These are phyloP conservation scores for Garrulus glandarius DNA, from an alignment of 2,797 vertebrate species.

Conservation along the genomic window DNA sequence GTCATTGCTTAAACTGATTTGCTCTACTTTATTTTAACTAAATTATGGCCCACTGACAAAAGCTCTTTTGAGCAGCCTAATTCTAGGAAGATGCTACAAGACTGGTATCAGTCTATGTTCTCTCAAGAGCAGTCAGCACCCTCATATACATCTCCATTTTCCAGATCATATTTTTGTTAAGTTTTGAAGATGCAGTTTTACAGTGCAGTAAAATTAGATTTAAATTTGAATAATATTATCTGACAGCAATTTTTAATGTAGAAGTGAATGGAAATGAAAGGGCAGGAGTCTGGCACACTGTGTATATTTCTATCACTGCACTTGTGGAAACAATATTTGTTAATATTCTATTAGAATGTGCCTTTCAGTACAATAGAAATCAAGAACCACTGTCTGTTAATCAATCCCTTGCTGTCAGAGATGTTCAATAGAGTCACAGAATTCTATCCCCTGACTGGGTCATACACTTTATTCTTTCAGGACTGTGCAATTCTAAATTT, in stretches of 20 bases:
- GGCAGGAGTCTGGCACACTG: background rate
- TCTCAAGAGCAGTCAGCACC: background rate
- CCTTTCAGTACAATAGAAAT: background rate
- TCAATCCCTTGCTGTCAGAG: background rate
- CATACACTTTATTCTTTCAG: background rate
- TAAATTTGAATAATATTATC: background rate
- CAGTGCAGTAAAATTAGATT: background rate
- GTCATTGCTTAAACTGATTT: constrained; percentile 42
- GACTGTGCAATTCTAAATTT: background rate
- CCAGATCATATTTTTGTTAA: background rate
- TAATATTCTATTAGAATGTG: background rate
- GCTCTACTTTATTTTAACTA: constrained; percentile 24
- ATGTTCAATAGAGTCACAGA: background rate
- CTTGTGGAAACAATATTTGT: constrained; percentile 19
- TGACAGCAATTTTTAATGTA: background rate
- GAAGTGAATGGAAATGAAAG: constrained; percentile 8
- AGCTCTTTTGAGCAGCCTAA: background rate
- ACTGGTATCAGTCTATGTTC: background rate
- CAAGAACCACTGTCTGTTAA: background rate
- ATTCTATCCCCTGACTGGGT: background rate
- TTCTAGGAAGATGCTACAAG: background rate
- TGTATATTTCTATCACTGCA: background rate
- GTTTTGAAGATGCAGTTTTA: background rate
- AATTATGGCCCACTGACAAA: background rate
- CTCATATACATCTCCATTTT: background rate